These are phyloP conservation scores for Paraescarpia echinospica DNA, from an alignment of 1,140 invertebrate species.

Conservation along the genomic window DNA sequence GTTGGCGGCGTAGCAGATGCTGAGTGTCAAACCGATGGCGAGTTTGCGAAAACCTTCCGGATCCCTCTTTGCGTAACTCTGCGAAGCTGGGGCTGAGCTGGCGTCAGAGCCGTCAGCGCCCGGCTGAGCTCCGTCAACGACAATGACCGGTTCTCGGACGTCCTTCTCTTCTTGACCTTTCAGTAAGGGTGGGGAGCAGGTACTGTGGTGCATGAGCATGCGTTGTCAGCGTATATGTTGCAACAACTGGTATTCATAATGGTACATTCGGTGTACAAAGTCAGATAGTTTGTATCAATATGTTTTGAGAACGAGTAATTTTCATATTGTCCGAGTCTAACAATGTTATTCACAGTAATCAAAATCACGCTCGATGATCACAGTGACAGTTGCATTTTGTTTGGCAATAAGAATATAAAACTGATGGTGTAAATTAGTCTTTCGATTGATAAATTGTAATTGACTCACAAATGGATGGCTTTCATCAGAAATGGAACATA, in stretches of 20 bases:
- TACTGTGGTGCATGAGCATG: not conserved
- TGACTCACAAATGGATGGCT: not conserved
- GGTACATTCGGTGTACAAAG: too few relatives aligned
- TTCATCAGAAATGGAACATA: not conserved
- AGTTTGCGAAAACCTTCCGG: not conserved
- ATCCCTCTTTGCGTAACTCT: not conserved
- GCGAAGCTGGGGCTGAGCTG: not conserved
- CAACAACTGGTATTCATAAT: too few relatives aligned
- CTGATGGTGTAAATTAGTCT: too few relatives aligned
- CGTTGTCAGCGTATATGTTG: too few relatives aligned
- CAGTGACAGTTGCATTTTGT: too few relatives aligned
- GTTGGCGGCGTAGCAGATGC: constrained; percentile 78
- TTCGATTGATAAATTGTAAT: too few relatives aligned
- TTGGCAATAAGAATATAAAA: too few relatives aligned
- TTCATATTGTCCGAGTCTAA: too few relatives aligned
- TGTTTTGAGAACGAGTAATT: too few relatives aligned
- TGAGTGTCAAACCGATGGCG: constrained; percentile 58
- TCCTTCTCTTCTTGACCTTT: not conserved
- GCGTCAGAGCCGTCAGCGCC: not conserved
- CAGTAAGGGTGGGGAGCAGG: not conserved
- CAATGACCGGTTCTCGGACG: not conserved
- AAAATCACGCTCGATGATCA: too few relatives aligned
- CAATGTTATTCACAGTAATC: too few relatives aligned
- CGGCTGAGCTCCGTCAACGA: not conserved
- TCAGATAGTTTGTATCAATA: too few relatives aligned